Evolutionary conservation across 2,113 vertebrate genomes (phyloP).

Genomic region (Phocoena phocoena): DNA sequence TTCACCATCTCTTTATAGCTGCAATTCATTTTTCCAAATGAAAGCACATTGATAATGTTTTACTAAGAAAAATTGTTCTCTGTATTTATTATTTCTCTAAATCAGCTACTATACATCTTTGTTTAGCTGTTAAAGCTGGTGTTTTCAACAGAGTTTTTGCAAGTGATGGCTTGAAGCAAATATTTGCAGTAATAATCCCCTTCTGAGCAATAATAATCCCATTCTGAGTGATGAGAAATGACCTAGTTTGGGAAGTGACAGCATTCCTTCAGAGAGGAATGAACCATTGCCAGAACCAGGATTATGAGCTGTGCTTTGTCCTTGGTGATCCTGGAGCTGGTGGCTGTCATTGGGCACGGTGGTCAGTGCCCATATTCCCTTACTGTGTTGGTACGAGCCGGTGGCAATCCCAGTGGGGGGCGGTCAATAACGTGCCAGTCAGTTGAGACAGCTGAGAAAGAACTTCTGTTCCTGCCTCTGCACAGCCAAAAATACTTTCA

Average conservation of each 20-base stretch:
- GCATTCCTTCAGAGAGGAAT: not conserved
- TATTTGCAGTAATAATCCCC: not conserved
- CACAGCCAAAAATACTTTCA: slow-evolving; percentile 1
- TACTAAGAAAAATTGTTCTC: not conserved
- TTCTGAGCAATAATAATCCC: not conserved
- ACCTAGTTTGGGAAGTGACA: not conserved
- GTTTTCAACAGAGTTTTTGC: not conserved
- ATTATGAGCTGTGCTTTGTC: not conserved
- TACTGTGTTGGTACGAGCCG: slow-evolving; percentile 90
- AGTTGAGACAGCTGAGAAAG: slow-evolving; percentile 86
- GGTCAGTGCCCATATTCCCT: slow-evolving; percentile 60
- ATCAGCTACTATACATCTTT: not conserved
- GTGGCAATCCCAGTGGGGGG: slow-evolving; percentile 87
- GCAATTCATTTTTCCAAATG: not conserved
- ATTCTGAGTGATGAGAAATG: not conserved
- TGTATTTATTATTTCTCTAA: not conserved
- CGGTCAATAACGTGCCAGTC: slow-evolving; percentile 84
- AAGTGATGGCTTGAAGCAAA: slow-evolving; percentile 8
- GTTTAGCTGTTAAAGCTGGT: not conserved
- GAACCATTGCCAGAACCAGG: not conserved
- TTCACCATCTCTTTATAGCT: not conserved
- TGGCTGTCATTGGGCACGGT: accelerated
- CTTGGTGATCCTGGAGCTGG: not conserved
- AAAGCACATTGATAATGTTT: not conserved
- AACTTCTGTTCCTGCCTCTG: slow-evolving; percentile 86